Evolutionary conservation across 2,888 invertebrate species (phyloP).

Genomic region (Amphipyra berbera): DNA sequence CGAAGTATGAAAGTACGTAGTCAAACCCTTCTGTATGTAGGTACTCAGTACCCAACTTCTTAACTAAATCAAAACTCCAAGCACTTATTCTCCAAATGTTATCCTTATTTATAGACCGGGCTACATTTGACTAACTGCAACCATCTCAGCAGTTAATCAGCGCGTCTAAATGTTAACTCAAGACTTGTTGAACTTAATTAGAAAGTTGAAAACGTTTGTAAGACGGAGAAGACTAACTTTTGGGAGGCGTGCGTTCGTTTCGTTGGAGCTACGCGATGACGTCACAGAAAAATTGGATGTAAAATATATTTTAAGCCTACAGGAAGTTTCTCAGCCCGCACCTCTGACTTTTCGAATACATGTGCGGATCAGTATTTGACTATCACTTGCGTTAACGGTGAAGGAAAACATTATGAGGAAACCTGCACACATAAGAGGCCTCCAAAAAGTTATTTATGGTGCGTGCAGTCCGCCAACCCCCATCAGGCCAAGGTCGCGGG

Average conservation of each 20-base stretch:
- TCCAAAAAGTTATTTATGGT: too few relatives aligned
- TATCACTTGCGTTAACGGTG: too few relatives aligned
- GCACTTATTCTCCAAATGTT: conserved; percentile 43
- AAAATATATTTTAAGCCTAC: conserved; percentile 13
- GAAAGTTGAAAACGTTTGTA: conserved; percentile 79
- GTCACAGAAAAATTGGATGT: conserved; percentile 33
- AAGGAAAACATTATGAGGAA: too few relatives aligned
- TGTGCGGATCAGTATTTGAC: too few relatives aligned
- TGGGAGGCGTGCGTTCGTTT: conserved; percentile 60
- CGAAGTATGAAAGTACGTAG: too few relatives aligned
- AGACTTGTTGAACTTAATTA: conserved; percentile 84
- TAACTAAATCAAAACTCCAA: conserved; percentile 29
- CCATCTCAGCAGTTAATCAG: conserved; percentile 77
- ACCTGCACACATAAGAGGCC: too few relatives aligned
- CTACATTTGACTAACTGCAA: conserved; percentile 64
- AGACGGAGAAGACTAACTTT: conserved; percentile 65
- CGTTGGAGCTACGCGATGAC: conserved; percentile 51
- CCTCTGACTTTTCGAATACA: too few relatives aligned
- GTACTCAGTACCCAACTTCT: neutral
- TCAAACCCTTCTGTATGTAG: too few relatives aligned
- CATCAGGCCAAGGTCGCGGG: too few relatives aligned
- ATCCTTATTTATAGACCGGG: conserved; percentile 50
- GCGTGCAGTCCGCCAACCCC: too few relatives aligned
- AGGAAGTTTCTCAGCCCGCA: too few relatives aligned
- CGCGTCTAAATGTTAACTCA: conserved; percentile 83